A percentile compares a stretch with the other conserved stretches of the same genome.
These are phyloP conservation scores for Lipophrys pholis DNA, from an alignment of 2,113 vertebrate genomes.

Conservation along the genomic window DNA sequence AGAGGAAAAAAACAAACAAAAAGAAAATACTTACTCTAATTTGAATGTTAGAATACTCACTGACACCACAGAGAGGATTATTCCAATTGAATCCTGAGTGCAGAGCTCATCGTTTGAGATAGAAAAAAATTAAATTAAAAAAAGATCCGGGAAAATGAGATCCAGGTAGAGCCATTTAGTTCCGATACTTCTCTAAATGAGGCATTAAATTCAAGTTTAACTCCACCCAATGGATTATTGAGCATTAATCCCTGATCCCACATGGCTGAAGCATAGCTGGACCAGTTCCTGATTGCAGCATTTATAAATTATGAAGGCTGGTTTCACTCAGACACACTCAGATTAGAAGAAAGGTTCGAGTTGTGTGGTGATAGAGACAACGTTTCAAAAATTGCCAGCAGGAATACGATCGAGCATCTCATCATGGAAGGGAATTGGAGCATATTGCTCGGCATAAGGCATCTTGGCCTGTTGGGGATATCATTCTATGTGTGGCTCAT, in stretches of 20 bases:
- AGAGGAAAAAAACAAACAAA: background rate
- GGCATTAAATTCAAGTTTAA: conserved; percentile 1
- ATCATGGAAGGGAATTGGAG: background rate
- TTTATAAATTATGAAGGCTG: background rate
- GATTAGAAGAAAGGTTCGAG: background rate
- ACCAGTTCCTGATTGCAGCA: background rate
- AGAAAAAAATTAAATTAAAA: background rate
- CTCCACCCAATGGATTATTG: background rate
- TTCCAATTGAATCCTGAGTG: conserved; percentile 26
- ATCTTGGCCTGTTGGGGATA: too few species aligned
- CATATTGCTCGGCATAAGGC: too few species aligned
- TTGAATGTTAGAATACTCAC: conserved; percentile 34
- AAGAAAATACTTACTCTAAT: conserved; percentile 28
- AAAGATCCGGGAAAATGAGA: conserved; percentile 12
- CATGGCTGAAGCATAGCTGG: background rate
- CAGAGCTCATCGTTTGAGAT: conserved; percentile 29
- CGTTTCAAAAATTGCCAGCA: background rate
- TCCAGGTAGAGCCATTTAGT: conserved; percentile 28
- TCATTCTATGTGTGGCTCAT: too few species aligned
- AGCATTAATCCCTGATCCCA: background rate
- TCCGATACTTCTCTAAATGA: conserved; percentile 14
- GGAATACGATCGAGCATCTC: background rate
- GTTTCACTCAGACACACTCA: background rate
- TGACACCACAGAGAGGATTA: conserved; percentile 27
- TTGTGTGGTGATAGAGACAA: background rate